Base-by-base conservation (phyloP, 2,113 vertebrate genomes). In the Proterorhinus semilunaris region DNA sequence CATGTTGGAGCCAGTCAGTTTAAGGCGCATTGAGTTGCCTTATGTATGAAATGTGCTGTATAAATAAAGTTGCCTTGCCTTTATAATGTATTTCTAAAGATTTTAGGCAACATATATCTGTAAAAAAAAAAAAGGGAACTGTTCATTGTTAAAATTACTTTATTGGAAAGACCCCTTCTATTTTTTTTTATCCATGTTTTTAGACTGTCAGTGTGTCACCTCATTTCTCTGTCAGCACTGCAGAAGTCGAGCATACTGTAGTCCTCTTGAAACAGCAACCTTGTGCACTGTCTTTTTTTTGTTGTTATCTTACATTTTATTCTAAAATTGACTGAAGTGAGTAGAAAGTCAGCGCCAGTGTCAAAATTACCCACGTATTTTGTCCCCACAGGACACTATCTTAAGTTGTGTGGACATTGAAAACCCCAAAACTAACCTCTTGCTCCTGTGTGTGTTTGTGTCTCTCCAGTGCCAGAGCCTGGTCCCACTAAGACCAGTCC, bases 391-490 rank as follows among this genome's bases (percentile, higher is more conserved):
- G 10, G 16, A 78, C 13, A 13, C 45, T 55, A 43, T 44, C 7
- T 13, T 63, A 27, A 21, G 63, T 69, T 80, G n/a, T 81, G 21
- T 71, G 17, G 59, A 27, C 66, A 63, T 81, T 65, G 45, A 69
- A 69, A 69, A 69, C 46, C 15, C 54, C 43, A 48, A 67, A 65
- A 76, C 79, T 89, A 89, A 87, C 74, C 57, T 66, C 68, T 73
- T 84, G 68, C 76, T 75, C 54, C 62, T 84, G 70, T 86, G 66
- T 84, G 71, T 69, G 67, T 63, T 70, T 84, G 66, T 79, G 68
- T 89, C 48, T 66, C 74, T 83, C 52, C 74, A 99, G 96, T 97
- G 96, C 95, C 96, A 97, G 96, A 97, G 94, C 92, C 94, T 93
- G 91, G 76, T 81, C 81, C 94, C 90, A 95, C 93, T 92, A 97